Base-by-base conservation (phyloP, 2,113 vertebrate species). In the Anolis carolinensis region DNA sequence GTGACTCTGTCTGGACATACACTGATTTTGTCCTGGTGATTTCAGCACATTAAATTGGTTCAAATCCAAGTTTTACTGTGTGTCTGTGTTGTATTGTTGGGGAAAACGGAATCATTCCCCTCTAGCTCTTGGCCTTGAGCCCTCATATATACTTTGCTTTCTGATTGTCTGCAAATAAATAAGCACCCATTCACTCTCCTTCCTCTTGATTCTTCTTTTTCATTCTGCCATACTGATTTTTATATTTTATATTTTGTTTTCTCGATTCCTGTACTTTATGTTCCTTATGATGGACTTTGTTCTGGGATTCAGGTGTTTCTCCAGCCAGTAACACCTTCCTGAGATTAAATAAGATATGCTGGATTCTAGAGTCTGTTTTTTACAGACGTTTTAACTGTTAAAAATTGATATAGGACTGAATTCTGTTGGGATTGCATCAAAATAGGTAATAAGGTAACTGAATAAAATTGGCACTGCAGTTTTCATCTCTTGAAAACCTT, bases 381-480 rank as follows among this genome's bases (percentile, higher is more conserved):
- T 34, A 34, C 32, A 34, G 81, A 34, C 55, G 21, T 4, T 83
- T 48, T 20, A 14, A 27, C 86, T n/a, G 76, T 59, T 73, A 30
- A 30, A 30, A 68, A 23, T 86, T 87, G 0, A 0, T 86, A 25
- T 82, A 52, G 16, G 1, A 30, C 36, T 92, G 86, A 63, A 86
- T 16, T 78, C 67, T 86, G 87, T 14, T 50, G 65, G 20, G 63
- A 34, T 52, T 52, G 52, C 16, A 80, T 59, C 86, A 88, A 74
- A 91, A 82, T 63, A 81, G 80, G 18, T 59, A 59, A 59, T 16
- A 14, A 59, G 55, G 81, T n/a, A 87, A 82, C 21, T 36, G 59
- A 87, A 79, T 86, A 48, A 65, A 89, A 82, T 84, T 91, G 59
- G 59, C 50, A 82, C 81, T 93, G 44, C 23, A 82, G 25, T 70